phyloP scores from a whole-genome alignment of 2,888 invertebrate species.

The Xanthia icteritia region DNA sequence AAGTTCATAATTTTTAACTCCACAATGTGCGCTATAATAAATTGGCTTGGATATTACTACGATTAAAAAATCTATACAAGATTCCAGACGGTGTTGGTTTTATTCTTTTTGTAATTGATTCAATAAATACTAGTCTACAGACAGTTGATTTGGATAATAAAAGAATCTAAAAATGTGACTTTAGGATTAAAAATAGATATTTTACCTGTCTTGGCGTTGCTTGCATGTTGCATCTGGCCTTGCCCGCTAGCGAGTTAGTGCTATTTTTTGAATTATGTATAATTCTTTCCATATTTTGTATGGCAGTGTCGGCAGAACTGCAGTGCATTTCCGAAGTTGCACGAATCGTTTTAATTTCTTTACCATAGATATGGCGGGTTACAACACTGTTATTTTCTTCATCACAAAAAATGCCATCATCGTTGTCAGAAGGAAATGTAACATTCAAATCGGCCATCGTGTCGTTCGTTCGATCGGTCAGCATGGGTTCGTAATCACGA shows the following conservation, averaged over 20 bases:
- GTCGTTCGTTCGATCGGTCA: slow-evolving; percentile 88
- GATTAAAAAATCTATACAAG: neutral
- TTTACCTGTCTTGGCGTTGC: slow-evolving; percentile 80
- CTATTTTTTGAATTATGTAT: slow-evolving; percentile 75
- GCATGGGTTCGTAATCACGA: slow-evolving; percentile 79
- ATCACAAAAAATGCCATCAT: slow-evolving; percentile 65
- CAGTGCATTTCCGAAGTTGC: slow-evolving; percentile 54
- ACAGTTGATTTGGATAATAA: neutral
- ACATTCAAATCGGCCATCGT: slow-evolving; percentile 88
- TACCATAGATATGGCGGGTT: slow-evolving; percentile 53
- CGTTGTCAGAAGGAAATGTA: slow-evolving; percentile 85
- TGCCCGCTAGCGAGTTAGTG: slow-evolving; percentile 41
- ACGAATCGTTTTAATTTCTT: slow-evolving; percentile 67
- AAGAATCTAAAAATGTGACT: neutral
- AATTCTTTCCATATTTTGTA: slow-evolving; percentile 73
- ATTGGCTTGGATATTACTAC: neutral
- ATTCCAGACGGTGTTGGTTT: neutral
- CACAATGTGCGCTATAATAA: neutral
- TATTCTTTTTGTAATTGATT: neutral
- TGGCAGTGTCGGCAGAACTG: slow-evolving; percentile 71
- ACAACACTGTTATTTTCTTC: slow-evolving; percentile 50
- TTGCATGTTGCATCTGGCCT: slow-evolving; percentile 34
- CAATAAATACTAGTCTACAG: neutral
- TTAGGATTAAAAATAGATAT: neutral
- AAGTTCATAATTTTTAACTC: neutral